These are phyloP conservation scores for Tachina lurida DNA, from an alignment of 2,888 invertebrate genomes.

Conservation along the genomic window DNA sequence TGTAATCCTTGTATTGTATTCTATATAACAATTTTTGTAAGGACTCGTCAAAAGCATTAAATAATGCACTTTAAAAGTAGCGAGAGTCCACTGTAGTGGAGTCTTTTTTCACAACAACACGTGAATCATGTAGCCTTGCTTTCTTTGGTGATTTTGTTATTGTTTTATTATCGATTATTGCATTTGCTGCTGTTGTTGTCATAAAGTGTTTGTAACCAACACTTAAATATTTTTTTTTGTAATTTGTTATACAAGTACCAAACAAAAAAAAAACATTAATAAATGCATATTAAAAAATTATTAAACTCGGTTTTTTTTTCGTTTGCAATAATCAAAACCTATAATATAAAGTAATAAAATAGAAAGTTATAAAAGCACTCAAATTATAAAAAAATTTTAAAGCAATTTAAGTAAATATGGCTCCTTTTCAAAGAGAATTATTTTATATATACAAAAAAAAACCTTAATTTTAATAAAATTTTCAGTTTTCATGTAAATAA, in stretches of 20 bases:
- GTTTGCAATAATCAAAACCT: not conserved
- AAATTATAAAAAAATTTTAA: not conserved
- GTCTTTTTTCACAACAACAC: not conserved
- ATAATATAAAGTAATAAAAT: constrained; percentile 4
- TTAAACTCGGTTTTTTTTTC: constrained; percentile 1
- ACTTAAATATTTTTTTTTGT: constrained; percentile 52
- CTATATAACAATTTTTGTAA: too few relatives aligned
- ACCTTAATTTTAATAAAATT: too few relatives aligned
- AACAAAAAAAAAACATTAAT: not conserved
- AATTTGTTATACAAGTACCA: constrained; percentile 45
- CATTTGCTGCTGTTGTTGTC: constrained; percentile 42
- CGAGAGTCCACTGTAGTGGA: not conserved
- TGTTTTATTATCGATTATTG: constrained; percentile 39
- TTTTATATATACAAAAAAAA: too few relatives aligned
- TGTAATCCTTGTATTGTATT: too few relatives aligned
- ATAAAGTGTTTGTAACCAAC: constrained; percentile 52
- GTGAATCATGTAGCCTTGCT: constrained; percentile 11
- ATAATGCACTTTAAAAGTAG: too few relatives aligned
- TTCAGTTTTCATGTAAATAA: too few relatives aligned
- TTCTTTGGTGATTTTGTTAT: not conserved
- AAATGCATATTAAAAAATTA: constrained; percentile 55
- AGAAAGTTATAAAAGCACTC: not conserved
- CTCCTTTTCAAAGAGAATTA: not conserved
- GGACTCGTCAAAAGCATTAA: too few relatives aligned
- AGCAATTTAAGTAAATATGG: not conserved